Evolutionary conservation across 1,140 invertebrate genomes (phyloP), one percentile per base, ranked within the genome.

Genomic region (Tenebrio molitor): DNA sequence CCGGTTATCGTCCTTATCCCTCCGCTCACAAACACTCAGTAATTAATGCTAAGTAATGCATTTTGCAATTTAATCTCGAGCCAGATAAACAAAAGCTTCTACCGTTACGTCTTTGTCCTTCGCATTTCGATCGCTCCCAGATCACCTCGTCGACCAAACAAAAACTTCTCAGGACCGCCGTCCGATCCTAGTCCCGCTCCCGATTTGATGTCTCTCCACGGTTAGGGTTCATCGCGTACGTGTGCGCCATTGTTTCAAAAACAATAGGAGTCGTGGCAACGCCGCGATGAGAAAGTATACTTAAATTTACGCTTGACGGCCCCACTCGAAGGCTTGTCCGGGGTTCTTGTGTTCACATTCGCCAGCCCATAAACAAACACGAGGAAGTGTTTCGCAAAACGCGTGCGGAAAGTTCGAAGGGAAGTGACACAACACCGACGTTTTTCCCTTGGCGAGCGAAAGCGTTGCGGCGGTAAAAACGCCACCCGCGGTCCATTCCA

Each of bases 281-380:
- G 39, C 12, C 44, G 39, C 41, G 58, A 63, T 65, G 64, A 66
- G 64, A 66, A 66, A 66, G 64, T 66, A 15, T 66, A 44, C 36
- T 65, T 65, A 39, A 41, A 66, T 66, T 66, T 66, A 66, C 64
- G 64, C 64, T 66, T 66, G 64, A 66, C 64, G 64, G 64, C 36
- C 29, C 7, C 17, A 19, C 64, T 17, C 33, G 62, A 66, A 44
- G 64, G 36, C 23, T 58, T 58, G 50, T 58, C 50, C 50, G 23
- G 21, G 14, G 8, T 58, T 58, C 23, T 58, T 25, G 7, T 25
- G n/a, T 15, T 12, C 50, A 25, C 19, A 58, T 25, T 29, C 10
- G 42, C 14, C 14, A 39, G 36, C 12, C 5, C 5, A 29, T 41
- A 29, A 58, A 29, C 23, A 58, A 58, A 58, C 23, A 58, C 23